Evolutionary conservation across 1,140 invertebrate genomes (phyloP), one percentile per base, ranked within the genome.

Genomic region (Euura saliciscinereae): DNA sequence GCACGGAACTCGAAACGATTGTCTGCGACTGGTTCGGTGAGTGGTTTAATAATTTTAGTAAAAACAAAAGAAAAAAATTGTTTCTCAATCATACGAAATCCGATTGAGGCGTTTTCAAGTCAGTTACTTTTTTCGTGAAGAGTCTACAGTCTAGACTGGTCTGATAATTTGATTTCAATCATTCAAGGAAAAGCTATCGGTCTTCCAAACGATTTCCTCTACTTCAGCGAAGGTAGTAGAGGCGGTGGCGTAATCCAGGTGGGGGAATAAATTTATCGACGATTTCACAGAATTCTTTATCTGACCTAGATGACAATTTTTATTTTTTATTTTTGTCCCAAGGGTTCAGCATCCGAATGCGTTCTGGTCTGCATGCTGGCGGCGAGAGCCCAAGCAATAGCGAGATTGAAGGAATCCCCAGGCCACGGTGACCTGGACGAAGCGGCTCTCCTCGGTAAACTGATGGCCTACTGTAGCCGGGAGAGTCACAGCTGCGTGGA

Each of bases 401-500:
- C 96, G 82, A 89, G 94, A 65, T 89, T 99, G 1, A 99, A 99
- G 85, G 92, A 95, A 75, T 83, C 80, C 4, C 74, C 85, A 1
- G 91, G 93, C 78, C 94, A 97, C 84, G 95, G 96, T 0, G 95
- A 95, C 76, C 93, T 97, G 13, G 98, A 99, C 84, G 98, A 99
- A 84, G 97, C 97, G 1, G 91, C 96, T 43, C 87, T 99, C 65
- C 89, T 99, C 43, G 97, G 97, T 10, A 99, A 98, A 88, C 89
- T 99, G 46, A 99, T 99, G 90, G 98, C 97, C 6, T 96, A 96
- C 80, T 96, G 94, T 86, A 95, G 92, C 64, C 94, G 95, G 80
- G 95, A 99, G 90, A 96, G 98, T 43, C 99, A 99, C 86, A 99
- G 97, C n/a, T 99, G 97, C 83, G 98, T 99, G 6, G 98, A 99